Evolutionary conservation across 2,113 vertebrate genomes (phyloP), one percentile per base, ranked within the genome.

Genomic region (Sporophila hypoxantha): DNA sequence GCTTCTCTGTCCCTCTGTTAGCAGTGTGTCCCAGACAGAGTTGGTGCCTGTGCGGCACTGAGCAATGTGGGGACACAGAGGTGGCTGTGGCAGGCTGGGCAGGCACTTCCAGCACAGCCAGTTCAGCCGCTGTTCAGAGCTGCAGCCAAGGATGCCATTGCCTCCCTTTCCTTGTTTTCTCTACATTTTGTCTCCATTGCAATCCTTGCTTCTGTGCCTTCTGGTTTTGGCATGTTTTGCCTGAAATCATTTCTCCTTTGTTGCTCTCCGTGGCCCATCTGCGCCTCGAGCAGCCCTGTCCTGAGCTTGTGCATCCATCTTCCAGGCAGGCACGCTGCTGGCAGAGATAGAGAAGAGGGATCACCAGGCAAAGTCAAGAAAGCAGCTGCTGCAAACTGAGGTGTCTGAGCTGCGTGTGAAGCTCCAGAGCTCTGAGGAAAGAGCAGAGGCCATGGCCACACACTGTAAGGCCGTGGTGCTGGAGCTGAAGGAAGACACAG

Each of bases 391-490:
- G 8, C 80, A 95, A 68, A 41, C 61, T 17, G 91, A 95, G 68
- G 34, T 53, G 34, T 80, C 95, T 46, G 94, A 96, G 15, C 87
- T 97, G 21, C 92, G 32, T 26, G 27, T 85, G 73, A 91, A 14
- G 23, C 95, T 97, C 34, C 71, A 29, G 10, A 95, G 52, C 70
- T 50, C 83, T 2, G 90, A 97, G 82, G 86, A 64, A 44, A 96
- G 59, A 68, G 94, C 95, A n/a, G 84, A 93, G 61, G 70, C 84
- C 0, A n/a, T 97, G 92, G 90, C 70, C 5, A 27, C 66, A 0
- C 93, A 96, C 56, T 95, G 90, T 62, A 93, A 96, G 8, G 92
- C 94, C 46, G 62, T 62, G 61, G 55, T 14, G 91, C 92, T 97
- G 75, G 91, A 94, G 52, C 52, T 53, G 52, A 53, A 53, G 29